A percentile compares a stretch with the other conserved stretches of the same genome.
Conservation (phyloP, 2,113 vertebrate genomes). For the Vidua chalybeata region DNA sequence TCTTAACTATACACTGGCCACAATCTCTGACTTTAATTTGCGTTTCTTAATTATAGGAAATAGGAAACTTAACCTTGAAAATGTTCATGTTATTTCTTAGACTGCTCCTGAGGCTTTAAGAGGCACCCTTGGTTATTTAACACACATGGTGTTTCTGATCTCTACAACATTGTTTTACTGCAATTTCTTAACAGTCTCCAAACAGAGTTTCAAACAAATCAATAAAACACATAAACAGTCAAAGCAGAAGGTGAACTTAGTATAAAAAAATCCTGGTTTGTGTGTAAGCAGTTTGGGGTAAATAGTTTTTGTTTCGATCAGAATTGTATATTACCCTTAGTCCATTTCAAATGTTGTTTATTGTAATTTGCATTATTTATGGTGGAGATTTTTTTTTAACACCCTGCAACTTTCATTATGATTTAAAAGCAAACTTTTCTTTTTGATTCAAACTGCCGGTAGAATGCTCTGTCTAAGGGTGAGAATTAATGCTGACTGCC, state of each 20-base stretch:
- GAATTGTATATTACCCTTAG: background rate
- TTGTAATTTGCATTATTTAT: background rate
- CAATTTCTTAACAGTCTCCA: background rate
- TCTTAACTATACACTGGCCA: background rate
- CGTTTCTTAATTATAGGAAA: constrained; percentile 24
- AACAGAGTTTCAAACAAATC: background rate
- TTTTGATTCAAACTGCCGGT: background rate
- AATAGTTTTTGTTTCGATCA: constrained; percentile 15
- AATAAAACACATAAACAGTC: background rate
- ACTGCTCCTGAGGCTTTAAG: background rate
- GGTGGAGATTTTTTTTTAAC: background rate
- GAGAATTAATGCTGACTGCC: constrained; percentile 54
- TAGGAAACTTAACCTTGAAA: constrained; percentile 42
- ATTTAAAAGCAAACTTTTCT: constrained; percentile 14
- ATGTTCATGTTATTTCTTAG: background rate
- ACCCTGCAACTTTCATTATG: background rate
- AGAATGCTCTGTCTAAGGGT: constrained; percentile 24
- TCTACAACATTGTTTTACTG: background rate
- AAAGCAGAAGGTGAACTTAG: constrained; percentile 20
- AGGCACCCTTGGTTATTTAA: background rate
- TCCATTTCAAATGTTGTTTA: background rate
- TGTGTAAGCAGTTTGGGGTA: background rate
- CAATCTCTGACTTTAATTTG: background rate
- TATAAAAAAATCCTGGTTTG: constrained; percentile 17
- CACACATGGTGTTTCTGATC: background rate